These are phyloP conservation scores for Chironomus tentans DNA, from an alignment of 2,888 invertebrate species.

Conservation along the genomic window DNA sequence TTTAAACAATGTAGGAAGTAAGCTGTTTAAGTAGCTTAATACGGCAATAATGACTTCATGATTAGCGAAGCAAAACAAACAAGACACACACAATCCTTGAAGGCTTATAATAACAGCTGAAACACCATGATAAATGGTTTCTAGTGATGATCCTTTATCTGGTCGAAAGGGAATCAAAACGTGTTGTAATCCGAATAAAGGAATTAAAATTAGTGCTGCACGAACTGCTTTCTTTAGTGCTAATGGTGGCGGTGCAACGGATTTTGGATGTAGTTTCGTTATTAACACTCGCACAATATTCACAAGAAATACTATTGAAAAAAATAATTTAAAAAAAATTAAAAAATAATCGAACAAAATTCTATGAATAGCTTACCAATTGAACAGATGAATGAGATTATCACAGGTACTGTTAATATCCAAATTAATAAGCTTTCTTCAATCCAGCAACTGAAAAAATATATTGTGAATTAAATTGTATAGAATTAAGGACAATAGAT, in stretches of 20 bases:
- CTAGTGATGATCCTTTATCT: constrained; percentile 46
- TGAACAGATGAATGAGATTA: constrained; percentile 46
- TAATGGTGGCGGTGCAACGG: constrained; percentile 50
- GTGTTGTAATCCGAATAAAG: constrained; percentile 65
- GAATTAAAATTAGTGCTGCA: constrained; percentile 65
- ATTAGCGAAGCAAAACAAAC: constrained; percentile 66
- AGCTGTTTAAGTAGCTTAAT: constrained; percentile 43
- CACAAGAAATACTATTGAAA: constrained; percentile 51
- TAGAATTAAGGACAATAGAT: too few relatives aligned
- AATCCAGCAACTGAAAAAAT: constrained; percentile 54
- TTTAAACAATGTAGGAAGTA: constrained; percentile 36
- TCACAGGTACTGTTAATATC: constrained; percentile 55
- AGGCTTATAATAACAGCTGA: constrained; percentile 60
- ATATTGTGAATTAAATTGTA: too few relatives aligned
- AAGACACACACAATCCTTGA: constrained; percentile 63
- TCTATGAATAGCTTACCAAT: constrained; percentile 43
- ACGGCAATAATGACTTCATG: constrained; percentile 56
- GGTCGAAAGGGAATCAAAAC: constrained; percentile 61
- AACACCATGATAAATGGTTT: constrained; percentile 54
- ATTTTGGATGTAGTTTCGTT: constrained; percentile 54
- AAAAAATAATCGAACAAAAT: background rate
- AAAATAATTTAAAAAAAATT: constrained; percentile 27
- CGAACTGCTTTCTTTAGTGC: constrained; percentile 57
- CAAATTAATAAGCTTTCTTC: constrained; percentile 52
- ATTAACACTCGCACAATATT: constrained; percentile 57